Conservation (phyloP, 1,140 invertebrate species). For the Drosophila subpulchrella region DNA sequence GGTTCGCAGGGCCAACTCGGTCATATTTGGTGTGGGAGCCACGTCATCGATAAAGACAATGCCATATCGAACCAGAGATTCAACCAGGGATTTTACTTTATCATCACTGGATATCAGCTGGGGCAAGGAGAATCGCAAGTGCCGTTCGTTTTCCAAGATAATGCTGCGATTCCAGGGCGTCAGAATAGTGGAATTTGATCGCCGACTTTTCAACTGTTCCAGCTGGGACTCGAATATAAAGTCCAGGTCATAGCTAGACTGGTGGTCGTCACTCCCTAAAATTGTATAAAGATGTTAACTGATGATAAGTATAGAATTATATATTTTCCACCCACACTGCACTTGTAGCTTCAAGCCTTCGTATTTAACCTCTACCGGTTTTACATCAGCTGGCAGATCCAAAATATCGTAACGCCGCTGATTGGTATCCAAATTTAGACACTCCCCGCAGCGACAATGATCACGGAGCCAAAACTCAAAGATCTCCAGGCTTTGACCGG, state of each 20-base stretch:
- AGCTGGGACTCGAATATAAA: conserved; percentile 64
- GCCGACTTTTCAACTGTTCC: conserved; percentile 51
- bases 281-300: neutral
- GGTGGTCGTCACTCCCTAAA: conserved; percentile 75
- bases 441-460: conserved; percentile 74
- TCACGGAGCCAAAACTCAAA: conserved; percentile 76
- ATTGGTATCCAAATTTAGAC: conserved; percentile 69
- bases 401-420: conserved; percentile 75
- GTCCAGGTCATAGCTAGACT: conserved; percentile 62
- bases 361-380: conserved; percentile 17
- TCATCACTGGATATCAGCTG: conserved; percentile 51
- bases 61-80: conserved; percentile 69
- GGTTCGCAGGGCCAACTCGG: conserved; percentile 73
- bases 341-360: conserved; percentile 19
- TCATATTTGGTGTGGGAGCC: conserved; percentile 69
- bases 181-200: conserved; percentile 44
- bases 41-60: conserved; percentile 80
- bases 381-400: conserved; percentile 64
- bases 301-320: neutral
- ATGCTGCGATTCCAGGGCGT: conserved; percentile 70
- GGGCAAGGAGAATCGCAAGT: conserved; percentile 54
- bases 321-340: conserved; percentile 39
- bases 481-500: conserved; percentile 39
- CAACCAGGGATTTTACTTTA: conserved; percentile 49
- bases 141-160: conserved; percentile 55